These are phyloP conservation scores for Eristalis pertinax DNA, from an alignment of 2,888 invertebrate genomes.

Conservation along the genomic window DNA sequence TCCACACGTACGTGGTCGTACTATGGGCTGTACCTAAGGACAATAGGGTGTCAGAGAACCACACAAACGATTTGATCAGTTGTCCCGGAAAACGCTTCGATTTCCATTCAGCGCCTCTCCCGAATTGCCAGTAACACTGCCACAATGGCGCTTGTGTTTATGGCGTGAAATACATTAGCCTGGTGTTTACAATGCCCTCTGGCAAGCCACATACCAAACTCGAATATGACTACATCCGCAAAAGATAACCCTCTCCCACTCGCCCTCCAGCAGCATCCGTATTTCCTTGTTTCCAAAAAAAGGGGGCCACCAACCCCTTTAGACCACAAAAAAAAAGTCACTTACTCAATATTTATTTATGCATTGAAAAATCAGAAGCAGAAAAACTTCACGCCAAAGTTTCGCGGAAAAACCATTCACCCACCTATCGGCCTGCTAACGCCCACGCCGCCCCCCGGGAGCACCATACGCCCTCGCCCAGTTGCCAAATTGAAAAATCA, in stretches of 20 bases:
- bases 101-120: slow-evolving; percentile 48
- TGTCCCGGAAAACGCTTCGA: slow-evolving; percentile 44
- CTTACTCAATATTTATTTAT: slow-evolving; percentile 72
- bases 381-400: slow-evolving; percentile 65
- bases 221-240: slow-evolving; percentile 59
- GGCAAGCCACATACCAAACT: slow-evolving; percentile 29
- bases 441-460: not conserved
- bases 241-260: slow-evolving; percentile 46
- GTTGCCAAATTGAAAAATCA: slow-evolving; percentile 62
- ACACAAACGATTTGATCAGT: slow-evolving; percentile 55
- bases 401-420: slow-evolving; percentile 52
- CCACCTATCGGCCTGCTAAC: slow-evolving; percentile 23
- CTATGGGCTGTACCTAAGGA: not conserved
- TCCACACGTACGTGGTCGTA: not conserved
- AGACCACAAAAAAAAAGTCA: slow-evolving; percentile 55
- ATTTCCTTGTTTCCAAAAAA: slow-evolving; percentile 23
- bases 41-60: slow-evolving; percentile 42
- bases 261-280: slow-evolving; percentile 17
- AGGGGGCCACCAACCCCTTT: slow-evolving; percentile 16
- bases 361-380: slow-evolving; percentile 71
- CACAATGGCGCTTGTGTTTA: slow-evolving; percentile 60
- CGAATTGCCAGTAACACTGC: slow-evolving; percentile 39
- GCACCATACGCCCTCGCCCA: not conserved
- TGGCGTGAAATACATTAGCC: slow-evolving; percentile 49
- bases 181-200: slow-evolving; percentile 31